Percentiles rank a stretch among this genome's conserved stretches.
Evolutionary conservation across 2,888 invertebrate genomes (phyloP).

Genomic region (Molanna angustata): DNA sequence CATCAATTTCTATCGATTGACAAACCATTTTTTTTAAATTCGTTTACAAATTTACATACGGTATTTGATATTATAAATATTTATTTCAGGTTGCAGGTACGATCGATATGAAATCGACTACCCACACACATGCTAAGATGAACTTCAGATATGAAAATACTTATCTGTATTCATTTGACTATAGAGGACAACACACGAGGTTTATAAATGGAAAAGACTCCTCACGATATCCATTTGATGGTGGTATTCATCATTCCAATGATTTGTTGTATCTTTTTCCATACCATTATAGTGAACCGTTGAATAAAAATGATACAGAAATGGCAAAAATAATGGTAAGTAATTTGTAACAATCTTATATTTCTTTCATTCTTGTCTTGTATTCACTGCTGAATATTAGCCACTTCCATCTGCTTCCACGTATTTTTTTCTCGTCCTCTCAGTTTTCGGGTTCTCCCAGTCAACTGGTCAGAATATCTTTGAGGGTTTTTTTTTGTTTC

Average conservation of each 20-base stretch:
- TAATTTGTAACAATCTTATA: too few species aligned
- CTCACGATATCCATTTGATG: constrained; percentile 46
- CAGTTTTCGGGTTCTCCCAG: too few species aligned
- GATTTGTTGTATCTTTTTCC: constrained; percentile 60
- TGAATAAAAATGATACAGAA: constrained; percentile 40
- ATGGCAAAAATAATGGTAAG: constrained; percentile 47
- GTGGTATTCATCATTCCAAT: constrained; percentile 58
- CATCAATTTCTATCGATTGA: too few species aligned
- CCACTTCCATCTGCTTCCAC: too few species aligned
- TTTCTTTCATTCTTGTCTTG: too few species aligned
- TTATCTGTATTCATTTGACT: constrained; percentile 52
- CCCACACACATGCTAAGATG: constrained; percentile 41
- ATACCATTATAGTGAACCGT: constrained; percentile 39
- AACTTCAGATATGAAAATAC: constrained; percentile 41
- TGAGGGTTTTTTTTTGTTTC: too few species aligned
- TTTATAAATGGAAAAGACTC: constrained; percentile 45
- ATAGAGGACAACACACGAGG: constrained; percentile 43
- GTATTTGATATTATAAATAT: too few species aligned
- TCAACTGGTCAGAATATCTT: too few species aligned
- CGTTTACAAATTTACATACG: too few species aligned
- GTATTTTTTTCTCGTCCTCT: too few species aligned
- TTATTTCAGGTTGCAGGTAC: constrained; percentile 45
- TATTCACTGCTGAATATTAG: too few species aligned
- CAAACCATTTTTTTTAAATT: too few species aligned
- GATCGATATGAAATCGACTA: constrained; percentile 47